Base-by-base conservation (phyloP, 2,888 invertebrate genomes). In the Stenoptilia bipunctidactyla region DNA sequence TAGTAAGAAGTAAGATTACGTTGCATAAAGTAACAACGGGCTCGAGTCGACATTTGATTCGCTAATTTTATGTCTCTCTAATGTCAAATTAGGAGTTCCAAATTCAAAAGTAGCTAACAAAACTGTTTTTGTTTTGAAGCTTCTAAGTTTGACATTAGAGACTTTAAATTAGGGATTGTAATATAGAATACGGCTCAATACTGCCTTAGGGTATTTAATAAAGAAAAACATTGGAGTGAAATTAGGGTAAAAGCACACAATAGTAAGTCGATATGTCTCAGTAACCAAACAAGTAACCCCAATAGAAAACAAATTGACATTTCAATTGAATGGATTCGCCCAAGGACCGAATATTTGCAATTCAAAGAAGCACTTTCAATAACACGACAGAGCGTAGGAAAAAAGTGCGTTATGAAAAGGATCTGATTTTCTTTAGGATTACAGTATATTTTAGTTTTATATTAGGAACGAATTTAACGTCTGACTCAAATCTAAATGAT, bases 281-380 rank as follows among this genome's bases (percentile, higher is more conserved):
- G 58, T 60, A 60, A 58, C 62, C 64, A 57, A 62, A 66, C 61
- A 59, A 50, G 52, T 51, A 55, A 68, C 70, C 74, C 74, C 73
- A 68, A 77, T 75, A 73, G 77, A 77, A 79, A 82, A 83, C 77
- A 80, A 82, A 82, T 82, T 80, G 82, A 77, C 82, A 70, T 79
- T 76, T 82, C 74, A 76, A 82, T 80, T 61, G 73, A 54, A 59
- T 61, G 61, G 63, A 59, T 61, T 61, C 64, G 64, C 65, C 68
- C 64, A 61, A 65, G 66, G 73, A 66, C 67, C 60, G 47, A 51
- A 55, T 63, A 82, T 82, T 83, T 80, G 77, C 82, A 82, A 82
- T 79, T 82, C 80, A 82, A 83, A 77, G 73, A 61, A 57, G 61
- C 61, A 67, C 65, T 33, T 75, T 72, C 80, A 74, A 79, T 75